A percentile compares a stretch with the other conserved stretches of the same genome.
These are phyloP conservation scores for Danaus plexippus DNA, from an alignment of 1,140 invertebrate genomes.

Conservation along the genomic window DNA sequence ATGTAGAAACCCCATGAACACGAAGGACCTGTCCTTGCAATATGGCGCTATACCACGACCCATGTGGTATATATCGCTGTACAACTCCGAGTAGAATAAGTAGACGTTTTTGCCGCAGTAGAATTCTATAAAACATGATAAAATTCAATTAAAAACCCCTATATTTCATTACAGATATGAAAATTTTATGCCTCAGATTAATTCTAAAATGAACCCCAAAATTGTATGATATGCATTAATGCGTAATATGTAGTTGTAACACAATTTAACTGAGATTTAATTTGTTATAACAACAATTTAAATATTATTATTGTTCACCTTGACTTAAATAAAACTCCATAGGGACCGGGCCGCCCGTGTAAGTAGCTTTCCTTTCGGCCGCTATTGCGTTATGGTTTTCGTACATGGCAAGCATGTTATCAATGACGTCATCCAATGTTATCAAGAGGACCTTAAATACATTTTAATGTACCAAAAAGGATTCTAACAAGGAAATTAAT, in stretches of 20 bases:
- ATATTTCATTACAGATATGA: too few species aligned
- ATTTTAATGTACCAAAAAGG: not conserved
- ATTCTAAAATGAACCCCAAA: not conserved
- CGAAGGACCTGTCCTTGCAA: conserved; percentile 54
- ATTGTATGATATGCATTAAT: not conserved
- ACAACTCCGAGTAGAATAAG: conserved; percentile 51
- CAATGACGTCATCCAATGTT: conserved; percentile 57
- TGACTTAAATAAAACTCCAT: conserved; percentile 62
- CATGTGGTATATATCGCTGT: conserved; percentile 59
- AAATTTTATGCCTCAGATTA: too few species aligned
- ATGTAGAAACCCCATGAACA: conserved; percentile 57
- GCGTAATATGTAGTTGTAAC: too few species aligned
- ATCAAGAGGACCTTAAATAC: conserved; percentile 47
- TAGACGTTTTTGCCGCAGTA: conserved; percentile 61
- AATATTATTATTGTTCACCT: conserved; percentile 28
- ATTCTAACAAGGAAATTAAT: not conserved
- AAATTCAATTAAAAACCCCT: not conserved
- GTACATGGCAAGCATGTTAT: conserved; percentile 66
- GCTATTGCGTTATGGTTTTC: conserved; percentile 64
- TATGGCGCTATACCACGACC: conserved; percentile 47
- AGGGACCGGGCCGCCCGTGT: conserved; percentile 55
- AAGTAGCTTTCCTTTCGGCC: conserved; percentile 53
- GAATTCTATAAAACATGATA: conserved; percentile 34
- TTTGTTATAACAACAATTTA: conserved; percentile 3
- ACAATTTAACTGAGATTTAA: too few species aligned